Base-by-base conservation (phyloP, 2,113 vertebrate genomes). In the Sinocyclocheilus maitianheensis region DNA sequence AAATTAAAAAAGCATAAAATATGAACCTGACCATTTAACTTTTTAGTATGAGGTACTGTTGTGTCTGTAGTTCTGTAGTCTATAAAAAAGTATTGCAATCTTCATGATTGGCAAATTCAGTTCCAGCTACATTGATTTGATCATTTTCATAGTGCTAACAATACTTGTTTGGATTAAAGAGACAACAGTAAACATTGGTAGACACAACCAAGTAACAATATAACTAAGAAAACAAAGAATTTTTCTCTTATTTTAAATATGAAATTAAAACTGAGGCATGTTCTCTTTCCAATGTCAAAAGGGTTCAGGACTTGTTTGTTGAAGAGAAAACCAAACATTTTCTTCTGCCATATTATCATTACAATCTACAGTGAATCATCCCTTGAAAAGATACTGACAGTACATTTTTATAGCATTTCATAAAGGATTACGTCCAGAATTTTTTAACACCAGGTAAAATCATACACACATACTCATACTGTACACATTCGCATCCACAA, bases 21-120 rank as follows among this genome's bases (percentile, higher is more conserved):
- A 75, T 77, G 18, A 77, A 83, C 53, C 84, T 30, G 80, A 65
- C 67, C 34, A 7, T 26, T 83, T 46, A 65, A 81, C 55, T 74
- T 13, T 10, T 30, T 37, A 55, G 67, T 37, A 76, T 89, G 89
- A 94, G 88, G 88, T 93, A 77, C 90, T 2, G 8, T n/a, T 86
- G 78, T 89, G 83, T 79, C 51, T 69, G 63, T 69, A 46, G 78
- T 75, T 63, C 55, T 72, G 30, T n/a, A 80, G 18, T 78, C 74
- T 84, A 48, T 67, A 22, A 83, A 77, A 40, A 77, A 60, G 22
- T 74, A 22, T 65, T 51, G 53, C 30, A 77, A 43, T 87, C 77
- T 78, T 84, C 26, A 87, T 71, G 58, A 63, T 60, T 48, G 77
- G 69, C 22, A 48, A 72, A 77, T 63, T 63, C 65, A 65, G 65